These are phyloP conservation scores for Prionailurus viverrinus DNA, from an alignment of 2,113 vertebrate species.

Conservation along the genomic window DNA sequence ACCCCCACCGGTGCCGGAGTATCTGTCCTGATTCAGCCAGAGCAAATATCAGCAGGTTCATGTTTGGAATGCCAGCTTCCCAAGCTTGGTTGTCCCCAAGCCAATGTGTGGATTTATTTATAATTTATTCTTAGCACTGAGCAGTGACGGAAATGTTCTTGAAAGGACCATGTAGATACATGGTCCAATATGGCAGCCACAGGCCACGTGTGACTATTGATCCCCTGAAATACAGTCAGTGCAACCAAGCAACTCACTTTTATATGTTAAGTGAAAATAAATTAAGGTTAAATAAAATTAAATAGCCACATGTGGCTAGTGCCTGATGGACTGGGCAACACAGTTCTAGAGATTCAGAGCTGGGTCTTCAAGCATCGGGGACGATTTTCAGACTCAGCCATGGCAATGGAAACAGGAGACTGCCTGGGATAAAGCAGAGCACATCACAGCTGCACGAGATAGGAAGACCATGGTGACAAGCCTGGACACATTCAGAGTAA, in stretches of 20 bases:
- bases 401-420: not conserved
- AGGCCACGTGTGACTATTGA: not conserved
- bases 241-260: not conserved
- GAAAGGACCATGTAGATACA: too few species aligned
- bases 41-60: not conserved
- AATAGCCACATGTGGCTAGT: not conserved
- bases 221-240: not conserved
- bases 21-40: not conserved
- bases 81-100: too few species aligned
- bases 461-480: rapidly evolving
- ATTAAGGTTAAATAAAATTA: not conserved
- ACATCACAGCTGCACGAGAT: rapidly evolving
- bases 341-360: not conserved
- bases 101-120: not conserved
- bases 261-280: not conserved
- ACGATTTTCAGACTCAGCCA: not conserved
- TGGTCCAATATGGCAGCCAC: too few species aligned
- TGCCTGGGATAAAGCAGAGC: not conserved
- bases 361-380: not conserved
- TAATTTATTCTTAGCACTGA: not conserved
- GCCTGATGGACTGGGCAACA: too few species aligned
- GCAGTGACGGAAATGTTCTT: not conserved
- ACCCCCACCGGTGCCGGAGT: too few species aligned
- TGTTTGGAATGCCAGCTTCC: not conserved
- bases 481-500: not conserved